Evolutionary conservation across 2,113 vertebrate genomes (phyloP), one percentile per base, ranked within the genome.

Genomic region (Diphyllodes magnificus): DNA sequence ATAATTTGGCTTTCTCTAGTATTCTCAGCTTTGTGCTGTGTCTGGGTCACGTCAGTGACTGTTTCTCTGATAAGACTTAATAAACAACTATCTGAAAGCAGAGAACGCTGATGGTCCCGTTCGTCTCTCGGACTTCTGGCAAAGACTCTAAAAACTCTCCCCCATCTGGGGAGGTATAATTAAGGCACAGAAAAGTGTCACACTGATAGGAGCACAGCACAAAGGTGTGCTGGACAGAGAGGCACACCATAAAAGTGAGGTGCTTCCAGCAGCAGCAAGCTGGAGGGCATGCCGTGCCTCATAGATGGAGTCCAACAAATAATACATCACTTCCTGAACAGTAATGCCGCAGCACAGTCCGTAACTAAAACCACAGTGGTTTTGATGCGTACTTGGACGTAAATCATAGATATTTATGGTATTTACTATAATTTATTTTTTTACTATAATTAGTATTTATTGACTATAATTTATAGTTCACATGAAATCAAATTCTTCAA

Each of bases 221-320:
- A 51, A 70, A 59, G 40, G 27, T 1, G 2, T 4, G 9, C 16
- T 37, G 56, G 31, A 22, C 65, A 68, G 30, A 57, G 40, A 68
- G 13, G 16, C 25, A 53, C 8, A 8, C 13, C 11, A 23, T n/a
- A 15, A 44, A 61, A 53, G 28, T 0, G 2, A 82, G 50, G 25
- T 3, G 6, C 17, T 49, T 57, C 21, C 11, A 40, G n/a, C 51
- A 61, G 35, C 31, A 50, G 51, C n/a, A 75, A 57, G 10, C 23
- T 0, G 0, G 39, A 69, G 35, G 27, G 15, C 19, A 30, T 0
- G 0, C 30, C 2, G 0, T n/a, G 23, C 17, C 39, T 83, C 10
- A 18, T 18, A 16, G 1, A 0, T 7, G 17, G 9, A 56, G 69
- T 39, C 61, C 31, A 56, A 31, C 23, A 40, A 60, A 44, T 10